Evolutionary conservation across 1,140 invertebrate genomes (phyloP).

Genomic region (Adoxophyes honmai): DNA sequence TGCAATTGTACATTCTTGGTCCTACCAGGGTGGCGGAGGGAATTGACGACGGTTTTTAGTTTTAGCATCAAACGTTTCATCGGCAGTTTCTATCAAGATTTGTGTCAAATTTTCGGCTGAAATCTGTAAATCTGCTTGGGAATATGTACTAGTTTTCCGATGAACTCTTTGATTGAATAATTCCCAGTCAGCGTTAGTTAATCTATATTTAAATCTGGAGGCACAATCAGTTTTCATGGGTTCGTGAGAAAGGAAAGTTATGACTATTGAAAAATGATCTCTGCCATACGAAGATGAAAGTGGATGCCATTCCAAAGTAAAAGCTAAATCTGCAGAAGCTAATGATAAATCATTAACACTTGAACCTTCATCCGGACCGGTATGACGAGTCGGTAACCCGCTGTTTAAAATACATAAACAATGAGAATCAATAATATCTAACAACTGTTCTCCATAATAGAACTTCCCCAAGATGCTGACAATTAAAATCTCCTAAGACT

Average conservation of each 20-base stretch:
- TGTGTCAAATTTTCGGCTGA: neutral
- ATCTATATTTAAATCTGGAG: neutral
- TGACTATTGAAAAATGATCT: slow-evolving; percentile 13
- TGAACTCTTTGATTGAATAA: no score
- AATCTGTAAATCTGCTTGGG: neutral
- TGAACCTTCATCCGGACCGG: neutral
- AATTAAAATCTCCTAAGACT: no score
- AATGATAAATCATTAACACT: slow-evolving; percentile 12
- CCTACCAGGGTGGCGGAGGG: no score
- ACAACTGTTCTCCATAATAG: neutral
- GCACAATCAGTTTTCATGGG: neutral
- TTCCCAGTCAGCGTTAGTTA: no score
- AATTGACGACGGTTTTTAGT: neutral
- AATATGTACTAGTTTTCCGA: no score
- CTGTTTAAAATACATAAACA: no score
- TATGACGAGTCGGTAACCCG: slow-evolving; percentile 1
- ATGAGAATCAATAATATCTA: slow-evolving; percentile 1
- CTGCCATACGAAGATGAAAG: slow-evolving; percentile 1
- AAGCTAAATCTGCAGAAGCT: no score
- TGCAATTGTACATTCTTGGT: no score
- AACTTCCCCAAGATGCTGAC: slow-evolving; percentile 8
- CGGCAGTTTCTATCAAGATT: neutral
- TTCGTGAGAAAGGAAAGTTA: neutral
- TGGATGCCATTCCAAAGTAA: no score
- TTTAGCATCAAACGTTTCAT: neutral